Percentiles rank a stretch among this genome's conserved stretches.
These are phyloP conservation scores for Oncorhynchus kisutch DNA, from an alignment of 2,113 vertebrate species.

Conservation along the genomic window DNA sequence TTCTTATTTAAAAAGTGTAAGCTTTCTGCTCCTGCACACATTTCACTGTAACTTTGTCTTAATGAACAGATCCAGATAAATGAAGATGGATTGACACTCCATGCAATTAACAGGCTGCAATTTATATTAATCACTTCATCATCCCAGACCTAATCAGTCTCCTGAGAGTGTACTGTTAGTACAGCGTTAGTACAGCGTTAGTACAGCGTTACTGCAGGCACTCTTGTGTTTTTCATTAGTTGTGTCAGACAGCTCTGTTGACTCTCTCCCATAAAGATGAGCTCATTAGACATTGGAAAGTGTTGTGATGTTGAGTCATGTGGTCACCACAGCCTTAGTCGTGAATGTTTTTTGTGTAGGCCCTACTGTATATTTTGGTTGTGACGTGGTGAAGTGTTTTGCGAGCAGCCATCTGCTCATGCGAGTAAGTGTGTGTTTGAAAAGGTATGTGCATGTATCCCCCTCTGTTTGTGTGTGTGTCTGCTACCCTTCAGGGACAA, in stretches of 20 bases:
- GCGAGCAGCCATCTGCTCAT: no score
- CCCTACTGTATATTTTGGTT: not conserved
- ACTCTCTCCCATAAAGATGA: not conserved
- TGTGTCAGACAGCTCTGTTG: not conserved
- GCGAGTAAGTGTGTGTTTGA: not conserved
- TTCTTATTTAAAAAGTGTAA: no score
- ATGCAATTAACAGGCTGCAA: no score
- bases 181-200: no score
- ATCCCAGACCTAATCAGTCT: no score
- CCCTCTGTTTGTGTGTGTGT: constrained; percentile 3
- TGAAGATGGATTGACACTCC: constrained; percentile 10
- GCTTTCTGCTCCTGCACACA: not conserved
- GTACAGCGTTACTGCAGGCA: no score
- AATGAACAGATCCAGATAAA: not conserved
- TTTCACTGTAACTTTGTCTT: constrained; percentile 5
- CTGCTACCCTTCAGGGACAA: constrained; percentile 4
- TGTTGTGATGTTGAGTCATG: not conserved
- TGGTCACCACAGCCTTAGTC: not conserved
- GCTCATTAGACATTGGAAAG: not conserved
- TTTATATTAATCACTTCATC: no score
- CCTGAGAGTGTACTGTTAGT: no score
- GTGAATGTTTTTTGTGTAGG: not conserved
- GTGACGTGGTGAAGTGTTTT: no score
- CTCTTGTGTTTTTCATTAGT: no score
- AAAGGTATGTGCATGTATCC: not conserved